Percentiles rank a stretch among this genome's conserved stretches.
Evolutionary conservation across 2,113 vertebrate genomes (phyloP).

Genomic region (Thamnaconus septentrionalis): DNA sequence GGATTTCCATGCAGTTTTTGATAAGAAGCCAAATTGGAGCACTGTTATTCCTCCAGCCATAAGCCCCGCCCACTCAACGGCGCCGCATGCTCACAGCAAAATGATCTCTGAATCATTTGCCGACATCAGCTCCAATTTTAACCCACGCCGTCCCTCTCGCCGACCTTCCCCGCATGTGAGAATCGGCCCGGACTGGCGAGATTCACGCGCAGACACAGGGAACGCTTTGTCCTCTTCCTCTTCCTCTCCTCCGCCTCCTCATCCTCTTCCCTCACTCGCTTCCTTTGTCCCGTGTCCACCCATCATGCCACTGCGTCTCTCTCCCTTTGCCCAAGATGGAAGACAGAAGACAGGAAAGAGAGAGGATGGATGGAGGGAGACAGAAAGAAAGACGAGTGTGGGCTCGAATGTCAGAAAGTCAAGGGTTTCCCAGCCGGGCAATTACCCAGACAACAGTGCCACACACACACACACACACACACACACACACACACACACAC

Average conservation of each 20-base stretch:
- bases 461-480: conserved; percentile 4
- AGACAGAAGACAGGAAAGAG: conserved; percentile 2
- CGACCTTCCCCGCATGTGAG: no score
- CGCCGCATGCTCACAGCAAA: no score
- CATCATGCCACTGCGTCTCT: conserved; percentile 9
- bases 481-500: conserved; percentile 1
- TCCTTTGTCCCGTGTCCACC: conserved; percentile 24
- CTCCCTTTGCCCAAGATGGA: neutral
- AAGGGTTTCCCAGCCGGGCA: conserved; percentile 55
- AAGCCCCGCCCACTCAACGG: no score
- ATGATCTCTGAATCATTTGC: no score
- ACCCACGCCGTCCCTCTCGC: neutral
- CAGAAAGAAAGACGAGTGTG: conserved; percentile 18
- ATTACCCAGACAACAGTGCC: conserved; percentile 38
- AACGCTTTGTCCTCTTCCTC: conserved; percentile 53
- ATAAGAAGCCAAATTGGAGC: no score
- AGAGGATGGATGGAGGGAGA: neutral
- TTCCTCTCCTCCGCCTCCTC: no score
- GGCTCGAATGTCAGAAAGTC: conserved; percentile 62
- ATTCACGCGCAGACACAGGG: conserved; percentile 48
- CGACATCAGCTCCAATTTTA: neutral
- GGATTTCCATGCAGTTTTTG: no score
- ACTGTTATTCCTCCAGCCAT: no score
- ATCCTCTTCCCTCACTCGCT: conserved; percentile 19
- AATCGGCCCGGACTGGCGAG: conserved; percentile 27